Evolutionary conservation across 2,113 vertebrate genomes (phyloP).

Genomic region (Narcine bancroftii): DNA sequence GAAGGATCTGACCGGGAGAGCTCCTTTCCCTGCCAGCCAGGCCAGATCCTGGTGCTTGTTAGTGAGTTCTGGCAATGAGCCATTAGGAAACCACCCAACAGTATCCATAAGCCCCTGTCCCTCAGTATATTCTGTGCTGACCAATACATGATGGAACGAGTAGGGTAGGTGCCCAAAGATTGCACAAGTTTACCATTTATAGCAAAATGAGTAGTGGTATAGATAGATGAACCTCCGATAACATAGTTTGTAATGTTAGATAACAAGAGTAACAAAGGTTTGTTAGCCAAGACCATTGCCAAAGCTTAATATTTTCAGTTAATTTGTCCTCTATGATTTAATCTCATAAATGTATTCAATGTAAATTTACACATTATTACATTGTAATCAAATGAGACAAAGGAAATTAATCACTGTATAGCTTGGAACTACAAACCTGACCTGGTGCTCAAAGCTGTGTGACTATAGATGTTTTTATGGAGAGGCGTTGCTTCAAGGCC

Average conservation of each 20-base stretch:
- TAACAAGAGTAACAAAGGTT: not conserved
- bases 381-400: not conserved
- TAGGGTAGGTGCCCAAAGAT: too few relatives aligned
- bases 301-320: conserved; percentile 14
- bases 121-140: too few relatives aligned
- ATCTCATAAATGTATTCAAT: conserved; percentile 19
- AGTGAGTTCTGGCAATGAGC: too few relatives aligned
- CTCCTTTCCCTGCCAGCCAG: too few relatives aligned
- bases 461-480: too few relatives aligned
- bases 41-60: too few relatives aligned
- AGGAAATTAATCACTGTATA: not conserved
- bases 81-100: too few relatives aligned
- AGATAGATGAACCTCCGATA: not conserved
- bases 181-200: not conserved
- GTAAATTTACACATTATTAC: conserved; percentile 16
- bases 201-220: not conserved
- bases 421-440: not conserved
- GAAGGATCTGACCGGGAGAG: too few relatives aligned
- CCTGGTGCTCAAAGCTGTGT: not conserved
- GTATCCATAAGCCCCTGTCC: too few relatives aligned
- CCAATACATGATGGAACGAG: too few relatives aligned
- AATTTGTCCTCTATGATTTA: not conserved
- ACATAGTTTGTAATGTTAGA: not conserved
- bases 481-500: too few relatives aligned
- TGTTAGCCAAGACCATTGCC: not conserved